A percentile compares a stretch with the other conserved stretches of the same genome.
These are phyloP conservation scores for Osedax frankpressi DNA, from an alignment of 2,888 invertebrate genomes.

Conservation along the genomic window DNA sequence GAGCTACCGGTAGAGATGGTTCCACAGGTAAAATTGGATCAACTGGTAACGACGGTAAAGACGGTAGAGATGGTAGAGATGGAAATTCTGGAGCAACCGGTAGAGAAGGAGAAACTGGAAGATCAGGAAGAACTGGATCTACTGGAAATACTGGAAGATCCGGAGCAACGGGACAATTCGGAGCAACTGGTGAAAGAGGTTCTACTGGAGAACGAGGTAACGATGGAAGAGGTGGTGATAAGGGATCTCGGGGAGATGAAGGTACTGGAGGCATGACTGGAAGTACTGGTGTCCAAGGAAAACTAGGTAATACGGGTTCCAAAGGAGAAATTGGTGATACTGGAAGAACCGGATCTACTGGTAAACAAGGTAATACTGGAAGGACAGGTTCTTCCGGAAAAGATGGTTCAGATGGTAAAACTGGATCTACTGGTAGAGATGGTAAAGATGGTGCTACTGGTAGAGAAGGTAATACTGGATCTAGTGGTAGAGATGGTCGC, in stretches of 20 bases:
- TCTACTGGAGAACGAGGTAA: not conserved
- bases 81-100: not conserved
- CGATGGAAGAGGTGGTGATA: not conserved
- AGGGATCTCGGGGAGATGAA: not conserved
- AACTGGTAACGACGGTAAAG: not conserved
- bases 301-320: not conserved
- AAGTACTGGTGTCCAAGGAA: not conserved
- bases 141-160: not conserved
- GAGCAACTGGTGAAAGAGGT: not conserved
- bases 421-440: not conserved
- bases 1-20: constrained; percentile 1
- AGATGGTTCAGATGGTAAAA: not conserved
- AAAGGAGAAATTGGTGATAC: not conserved
- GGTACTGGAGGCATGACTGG: constrained; percentile 5
- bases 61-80: not conserved
- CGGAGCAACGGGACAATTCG: not conserved
- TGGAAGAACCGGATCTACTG: constrained; percentile 3
- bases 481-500: not conserved
- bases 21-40: not conserved
- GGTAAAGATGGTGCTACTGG: not conserved
- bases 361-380: not conserved
- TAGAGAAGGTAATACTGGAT: not conserved
- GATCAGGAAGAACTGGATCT: not conserved
- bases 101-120: not conserved
- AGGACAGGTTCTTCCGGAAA: not conserved